Percentiles rank a stretch among this genome's conserved stretches.
phyloP scores from a whole-genome alignment of 64 coral and sea anemone species.

The Montipora capricornis region DNA sequence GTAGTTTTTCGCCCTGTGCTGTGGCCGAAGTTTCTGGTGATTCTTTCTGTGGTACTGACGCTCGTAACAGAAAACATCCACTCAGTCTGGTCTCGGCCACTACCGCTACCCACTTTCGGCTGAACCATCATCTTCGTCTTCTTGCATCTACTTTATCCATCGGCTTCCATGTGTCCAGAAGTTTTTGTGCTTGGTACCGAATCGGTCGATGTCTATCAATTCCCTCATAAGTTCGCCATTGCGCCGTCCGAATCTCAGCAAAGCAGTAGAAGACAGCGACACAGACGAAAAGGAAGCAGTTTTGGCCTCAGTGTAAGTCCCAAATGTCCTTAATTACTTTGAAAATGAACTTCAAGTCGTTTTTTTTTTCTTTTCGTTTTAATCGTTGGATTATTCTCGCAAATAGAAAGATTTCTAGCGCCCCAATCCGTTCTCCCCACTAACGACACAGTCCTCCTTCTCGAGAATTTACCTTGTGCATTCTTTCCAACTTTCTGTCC shows the following conservation, averaged over 20 bases:
- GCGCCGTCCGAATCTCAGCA: not conserved
- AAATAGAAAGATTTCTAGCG: not conserved
- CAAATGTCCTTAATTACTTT: not conserved
- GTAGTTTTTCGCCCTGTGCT: not conserved
- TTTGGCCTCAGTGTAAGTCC: conserved; percentile 46
- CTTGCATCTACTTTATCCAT: conserved; percentile 24
- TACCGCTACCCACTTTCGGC: conserved; percentile 78
- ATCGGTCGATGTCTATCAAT: conserved; percentile 38
- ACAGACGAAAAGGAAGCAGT: conserved; percentile 37
- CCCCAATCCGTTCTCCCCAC: too few species aligned
- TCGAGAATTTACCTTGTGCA: conserved; percentile 31
- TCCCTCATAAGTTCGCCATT: conserved; percentile 43
- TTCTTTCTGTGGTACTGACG: not conserved
- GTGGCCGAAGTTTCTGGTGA: not conserved
- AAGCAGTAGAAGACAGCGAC: not conserved
- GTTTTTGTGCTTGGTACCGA: not conserved
- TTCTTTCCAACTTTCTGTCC: conserved; percentile 61
- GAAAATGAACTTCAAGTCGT: not conserved
- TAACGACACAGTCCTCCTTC: not conserved
- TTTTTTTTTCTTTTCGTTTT: not conserved
- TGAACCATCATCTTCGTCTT: conserved; percentile 68
- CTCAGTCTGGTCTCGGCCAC: conserved; percentile 35
- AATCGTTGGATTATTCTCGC: not conserved
- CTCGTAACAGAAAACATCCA: conserved; percentile 34
- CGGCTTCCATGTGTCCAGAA: not conserved